Conservation (phyloP, 2,797 vertebrate genomes). For the Myoxocephalus aenaeus region DNA sequence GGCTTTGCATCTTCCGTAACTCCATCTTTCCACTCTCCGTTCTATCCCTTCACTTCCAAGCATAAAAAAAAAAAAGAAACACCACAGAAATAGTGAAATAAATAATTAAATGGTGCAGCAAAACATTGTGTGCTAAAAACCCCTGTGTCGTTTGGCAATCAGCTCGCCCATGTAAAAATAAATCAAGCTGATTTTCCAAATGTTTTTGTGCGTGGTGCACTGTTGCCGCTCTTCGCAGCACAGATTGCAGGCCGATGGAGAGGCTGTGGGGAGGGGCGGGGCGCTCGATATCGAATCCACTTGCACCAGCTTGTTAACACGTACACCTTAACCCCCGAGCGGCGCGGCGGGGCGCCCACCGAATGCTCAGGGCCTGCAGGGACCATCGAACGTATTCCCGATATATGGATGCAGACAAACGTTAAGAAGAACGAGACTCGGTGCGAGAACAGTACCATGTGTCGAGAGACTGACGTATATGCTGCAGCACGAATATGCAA, state of each 20-base stretch:
- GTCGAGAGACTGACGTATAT: constrained; percentile 11
- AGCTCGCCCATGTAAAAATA: constrained; percentile 87
- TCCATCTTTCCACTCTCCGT: constrained; percentile 39
- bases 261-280: constrained; percentile 84
- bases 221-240: constrained; percentile 87
- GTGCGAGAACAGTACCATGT: constrained; percentile 35
- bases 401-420: constrained; percentile 39
- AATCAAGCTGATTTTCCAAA: constrained; percentile 92
- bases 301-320: constrained; percentile 87
- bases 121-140: constrained; percentile 88
- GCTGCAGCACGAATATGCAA: neutral
- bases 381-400: constrained; percentile 37
- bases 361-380: constrained; percentile 48
- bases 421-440: constrained; percentile 4
- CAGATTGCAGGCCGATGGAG: constrained; percentile 87
- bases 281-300: constrained; percentile 82
- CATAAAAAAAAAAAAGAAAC: constrained; percentile 52
- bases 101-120: constrained; percentile 78
- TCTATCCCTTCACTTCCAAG: constrained; percentile 60
- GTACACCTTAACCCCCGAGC: constrained; percentile 85
- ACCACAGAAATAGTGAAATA: constrained; percentile 80
- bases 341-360: constrained; percentile 66
- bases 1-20: constrained; percentile 31
- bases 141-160: constrained; percentile 89
- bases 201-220: constrained; percentile 84